Base-by-base conservation (phyloP, 2,888 invertebrate genomes). In the Lithophane semibrunnea region DNA sequence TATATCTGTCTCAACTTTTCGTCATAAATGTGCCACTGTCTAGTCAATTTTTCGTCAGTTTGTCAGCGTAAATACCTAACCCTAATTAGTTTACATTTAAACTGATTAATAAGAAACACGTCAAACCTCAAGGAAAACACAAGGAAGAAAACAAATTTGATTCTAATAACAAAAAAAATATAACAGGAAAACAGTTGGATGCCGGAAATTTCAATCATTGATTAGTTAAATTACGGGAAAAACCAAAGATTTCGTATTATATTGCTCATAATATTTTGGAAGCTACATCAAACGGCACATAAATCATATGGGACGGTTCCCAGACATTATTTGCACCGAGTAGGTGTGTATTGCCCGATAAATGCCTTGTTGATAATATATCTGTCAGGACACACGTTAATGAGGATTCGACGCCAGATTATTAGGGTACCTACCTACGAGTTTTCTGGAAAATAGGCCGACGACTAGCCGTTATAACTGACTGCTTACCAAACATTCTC, bases 311-410 rank as follows among this genome's bases (percentile, higher is more conserved):
- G 73, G 88, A 88, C 80, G 80, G 79, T 83, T 88, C 75, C 60
- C 56, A 81, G 66, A 73, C 68, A 71, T 75, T 77, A 79, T 75
- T 77, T 75, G 83, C 86, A 82, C 79, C 80, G 83, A 79, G 79
- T 82, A 85, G 85, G 78, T 77, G 74, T 75, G 83, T 85, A 90
- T 89, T 86, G 88, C 88, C 86, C 87, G 89, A 88, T 91, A 88
- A 92, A 88, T 89, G 81, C 86, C 79, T 88, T 85, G 86, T 87
- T 87, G 86, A 92, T 91, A 90, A 92, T 93, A 93, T 93, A 93
- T 93, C 93, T 92, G 92, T 93, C 94, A 92, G 88, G 90, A 89
- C 82, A 80, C 80, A 80, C 85, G 86, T 86, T 94, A 94, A 94
- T 92, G 92, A 93, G 92, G 86, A 90, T 88, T 87, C 88, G 86